Evolutionary conservation across 1,140 invertebrate species (phyloP).

Genomic region (Batillaria attramentaria): DNA sequence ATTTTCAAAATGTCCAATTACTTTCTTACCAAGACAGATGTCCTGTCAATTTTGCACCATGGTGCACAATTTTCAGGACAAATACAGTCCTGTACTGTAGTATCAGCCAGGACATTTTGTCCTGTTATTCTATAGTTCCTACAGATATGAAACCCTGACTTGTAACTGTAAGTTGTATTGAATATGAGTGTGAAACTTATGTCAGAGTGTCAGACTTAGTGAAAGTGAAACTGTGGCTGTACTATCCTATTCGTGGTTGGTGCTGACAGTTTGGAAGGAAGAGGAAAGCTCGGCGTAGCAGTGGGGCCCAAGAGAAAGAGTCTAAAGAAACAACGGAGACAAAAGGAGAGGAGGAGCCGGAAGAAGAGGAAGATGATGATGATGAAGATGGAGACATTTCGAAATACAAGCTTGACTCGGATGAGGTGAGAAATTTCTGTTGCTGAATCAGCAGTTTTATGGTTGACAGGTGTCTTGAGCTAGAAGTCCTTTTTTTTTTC

Average conservation of each 20-base stretch:
- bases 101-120: background rate
- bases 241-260: background rate
- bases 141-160: background rate
- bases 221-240: background rate
- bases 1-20: no score
- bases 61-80: no score
- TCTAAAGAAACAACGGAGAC: constrained; percentile 60
- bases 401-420: constrained; percentile 65
- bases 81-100: background rate
- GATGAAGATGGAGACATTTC: constrained; percentile 75
- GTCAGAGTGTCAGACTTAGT: background rate
- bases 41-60: no score
- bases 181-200: no score
- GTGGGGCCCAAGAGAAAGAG: constrained; percentile 33
- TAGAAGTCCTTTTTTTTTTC: background rate
- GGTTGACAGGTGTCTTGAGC: background rate
- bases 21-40: no score
- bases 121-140: background rate
- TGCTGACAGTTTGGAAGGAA: constrained; percentile 83
- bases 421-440: constrained; percentile 33
- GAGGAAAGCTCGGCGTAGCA: constrained; percentile 80
- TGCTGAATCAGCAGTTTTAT: background rate
- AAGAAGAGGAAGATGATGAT: constrained; percentile 76
- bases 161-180: no score
- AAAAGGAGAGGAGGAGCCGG: constrained; percentile 63